A percentile compares a stretch with the other conserved stretches of the same genome.
These are phyloP conservation scores for Andricus quercusramuli DNA, from an alignment of 2,888 invertebrate genomes.

Conservation along the genomic window DNA sequence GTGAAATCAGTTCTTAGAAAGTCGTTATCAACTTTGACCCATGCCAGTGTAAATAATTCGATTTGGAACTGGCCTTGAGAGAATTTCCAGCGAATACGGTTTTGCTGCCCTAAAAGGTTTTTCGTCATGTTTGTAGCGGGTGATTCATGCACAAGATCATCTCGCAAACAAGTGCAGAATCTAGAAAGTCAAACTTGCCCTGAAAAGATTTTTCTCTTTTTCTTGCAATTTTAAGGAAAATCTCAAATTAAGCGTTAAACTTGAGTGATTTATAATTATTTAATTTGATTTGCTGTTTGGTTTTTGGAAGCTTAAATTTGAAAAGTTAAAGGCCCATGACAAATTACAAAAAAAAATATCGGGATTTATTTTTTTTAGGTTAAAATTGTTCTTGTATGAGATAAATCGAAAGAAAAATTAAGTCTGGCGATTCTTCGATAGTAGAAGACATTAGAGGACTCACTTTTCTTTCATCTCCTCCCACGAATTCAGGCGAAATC, in stretches of 20 bases:
- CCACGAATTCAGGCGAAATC: not conserved
- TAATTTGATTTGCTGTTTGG: not conserved
- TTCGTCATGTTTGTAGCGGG: not conserved
- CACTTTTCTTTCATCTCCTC: not conserved
- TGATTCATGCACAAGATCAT: conserved; percentile 12
- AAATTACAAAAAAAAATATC: too few species aligned
- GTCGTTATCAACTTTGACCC: not conserved
- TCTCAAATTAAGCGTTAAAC: not conserved
- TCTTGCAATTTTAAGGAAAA: not conserved
- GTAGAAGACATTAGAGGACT: not conserved
- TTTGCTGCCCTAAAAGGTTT: conserved; percentile 8
- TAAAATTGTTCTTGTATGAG: too few species aligned
- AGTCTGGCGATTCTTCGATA: not conserved
- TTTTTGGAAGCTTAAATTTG: too few species aligned
- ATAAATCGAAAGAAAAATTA: not conserved
- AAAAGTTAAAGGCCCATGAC: too few species aligned
- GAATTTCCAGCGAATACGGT: conserved; percentile 14
- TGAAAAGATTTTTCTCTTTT: not conserved
- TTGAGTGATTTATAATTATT: not conserved
- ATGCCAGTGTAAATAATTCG: conserved; percentile 2
- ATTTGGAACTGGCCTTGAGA: not conserved
- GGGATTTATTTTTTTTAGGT: too few species aligned
- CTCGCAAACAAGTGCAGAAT: not conserved
- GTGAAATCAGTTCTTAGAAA: not conserved
- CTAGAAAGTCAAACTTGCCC: not conserved